These are phyloP conservation scores for Drosophila anomalata DNA, from an alignment of 2,888 invertebrate species.

Conservation along the genomic window DNA sequence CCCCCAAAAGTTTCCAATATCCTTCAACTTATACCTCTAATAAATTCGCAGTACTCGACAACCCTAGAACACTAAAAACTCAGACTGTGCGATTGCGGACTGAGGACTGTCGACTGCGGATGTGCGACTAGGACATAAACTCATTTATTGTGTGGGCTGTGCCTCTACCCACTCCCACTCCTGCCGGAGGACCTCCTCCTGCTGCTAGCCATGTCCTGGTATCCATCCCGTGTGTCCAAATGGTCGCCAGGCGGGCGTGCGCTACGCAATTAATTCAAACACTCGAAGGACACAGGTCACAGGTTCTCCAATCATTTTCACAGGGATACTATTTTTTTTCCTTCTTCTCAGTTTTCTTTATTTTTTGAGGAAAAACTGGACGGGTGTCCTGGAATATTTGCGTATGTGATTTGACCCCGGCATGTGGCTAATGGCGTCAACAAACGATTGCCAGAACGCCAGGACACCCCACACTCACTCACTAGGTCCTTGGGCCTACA, in stretches of 20 bases:
- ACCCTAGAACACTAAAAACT: slow-evolving; percentile 9
- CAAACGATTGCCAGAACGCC: slow-evolving; percentile 59
- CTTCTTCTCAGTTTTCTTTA: slow-evolving; percentile 14
- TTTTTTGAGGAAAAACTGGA: slow-evolving; percentile 5
- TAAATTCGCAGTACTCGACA: not conserved
- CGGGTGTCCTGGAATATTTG: slow-evolving; percentile 53
- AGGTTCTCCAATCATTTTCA: slow-evolving; percentile 50
- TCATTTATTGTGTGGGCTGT: slow-evolving; percentile 70
- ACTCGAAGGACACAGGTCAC: slow-evolving; percentile 70
- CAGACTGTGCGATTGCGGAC: slow-evolving; percentile 23
- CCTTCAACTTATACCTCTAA: not conserved
- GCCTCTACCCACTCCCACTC: not conserved
- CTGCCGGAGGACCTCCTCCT: not conserved
- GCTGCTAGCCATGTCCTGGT: not conserved
- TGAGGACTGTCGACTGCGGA: slow-evolving; percentile 36
- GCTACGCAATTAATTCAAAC: slow-evolving; percentile 76
- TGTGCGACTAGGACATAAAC: slow-evolving; percentile 74
- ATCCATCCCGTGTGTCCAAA: slow-evolving; percentile 3
- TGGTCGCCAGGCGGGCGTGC: slow-evolving; percentile 74
- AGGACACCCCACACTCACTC: not conserved
- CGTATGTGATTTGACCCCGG: slow-evolving; percentile 67
- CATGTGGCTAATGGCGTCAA: slow-evolving; percentile 71
- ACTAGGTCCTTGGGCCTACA: slow-evolving; percentile 1
- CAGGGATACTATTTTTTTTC: not conserved
- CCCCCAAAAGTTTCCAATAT: no score